Evolutionary conservation across 2,797 vertebrate species (phyloP).

Genomic region (Mycteria americana): DNA sequence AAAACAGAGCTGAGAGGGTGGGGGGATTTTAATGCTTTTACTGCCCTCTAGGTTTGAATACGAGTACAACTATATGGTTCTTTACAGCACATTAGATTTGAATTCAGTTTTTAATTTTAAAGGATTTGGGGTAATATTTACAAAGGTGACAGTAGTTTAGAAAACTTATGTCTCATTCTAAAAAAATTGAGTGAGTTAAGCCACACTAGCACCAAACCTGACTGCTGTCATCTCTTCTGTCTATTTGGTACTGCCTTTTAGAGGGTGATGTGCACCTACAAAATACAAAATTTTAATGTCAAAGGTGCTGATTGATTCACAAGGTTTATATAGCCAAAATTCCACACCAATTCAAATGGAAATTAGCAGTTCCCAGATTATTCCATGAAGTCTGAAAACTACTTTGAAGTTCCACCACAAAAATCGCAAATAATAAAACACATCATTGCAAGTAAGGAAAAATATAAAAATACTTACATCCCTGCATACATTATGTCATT

Average conservation of each 20-base stretch:
- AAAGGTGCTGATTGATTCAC: not conserved
- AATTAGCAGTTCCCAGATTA: not conserved
- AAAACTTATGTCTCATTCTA: not conserved
- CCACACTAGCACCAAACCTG: not conserved
- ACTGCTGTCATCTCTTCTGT: not conserved
- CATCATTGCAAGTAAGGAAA: not conserved
- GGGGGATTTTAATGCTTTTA: not conserved
- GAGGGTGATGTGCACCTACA: not conserved
- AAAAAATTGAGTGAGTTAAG: not conserved
- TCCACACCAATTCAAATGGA: not conserved
- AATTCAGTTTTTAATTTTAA: not conserved
- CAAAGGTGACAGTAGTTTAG: not conserved
- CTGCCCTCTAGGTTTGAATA: conserved; percentile 50
- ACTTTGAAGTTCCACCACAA: not conserved
- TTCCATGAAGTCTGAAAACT: not conserved
- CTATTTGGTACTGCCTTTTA: not conserved
- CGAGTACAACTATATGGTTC: not conserved
- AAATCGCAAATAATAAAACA: not conserved
- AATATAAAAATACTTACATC: not conserved
- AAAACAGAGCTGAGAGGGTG: not conserved
- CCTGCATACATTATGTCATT: not conserved
- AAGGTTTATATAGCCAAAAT: not conserved
- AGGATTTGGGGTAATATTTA: not conserved
- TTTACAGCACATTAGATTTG: not conserved
- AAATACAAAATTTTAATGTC: not conserved